Evolutionary conservation across 2,888 invertebrate species (phyloP), one percentile per base, ranked within the genome.

Genomic region (Celastrina argiolus): DNA sequence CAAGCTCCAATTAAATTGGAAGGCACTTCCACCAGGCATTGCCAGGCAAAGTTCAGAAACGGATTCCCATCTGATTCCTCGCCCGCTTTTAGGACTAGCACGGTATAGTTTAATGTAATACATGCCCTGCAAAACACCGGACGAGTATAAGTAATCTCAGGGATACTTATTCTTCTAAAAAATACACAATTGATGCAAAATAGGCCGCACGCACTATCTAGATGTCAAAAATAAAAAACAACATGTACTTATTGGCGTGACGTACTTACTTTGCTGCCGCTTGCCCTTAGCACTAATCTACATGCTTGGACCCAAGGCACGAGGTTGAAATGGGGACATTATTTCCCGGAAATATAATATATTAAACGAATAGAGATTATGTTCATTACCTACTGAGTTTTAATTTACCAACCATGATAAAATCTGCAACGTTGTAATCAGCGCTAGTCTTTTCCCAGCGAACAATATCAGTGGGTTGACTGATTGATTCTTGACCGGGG

Each of bases 11-110:
- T 67, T 61, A 94, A 79, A 77, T 92, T 92, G 4, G 93, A 93
- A 0, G 94, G 94, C 51, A 94, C 82, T 81, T 95, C 95, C 26
- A 92, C 93, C 39, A 93, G 73, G 66, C 93, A 89, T 81, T 94
- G 93, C 77, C 92, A 89, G 66, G 94, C 91, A 79, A 93, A 94
- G 79, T 94, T 94, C 69, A 94, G 74, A 77, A 93, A 94, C 12
- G 94, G 94, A 82, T 94, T 94, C 41, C 93, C 93, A 66, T 91
- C 91, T 76, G 93, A 83, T 68, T 91, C 92, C 73, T 92, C 91
- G 42, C 79, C 81, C 6, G 82, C 77, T 74, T 89, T 92, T 71
- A 93, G 80, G 28, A 92, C 76, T 67, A 93, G 77, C 10, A 92
- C 85, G 68, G 89, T 86, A 74, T 93, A 93, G 66, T 88, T 88